Evolutionary conservation across 2,113 vertebrate species (phyloP), one percentile per base, ranked within the genome.

Genomic region (Microcebus murinus): DNA sequence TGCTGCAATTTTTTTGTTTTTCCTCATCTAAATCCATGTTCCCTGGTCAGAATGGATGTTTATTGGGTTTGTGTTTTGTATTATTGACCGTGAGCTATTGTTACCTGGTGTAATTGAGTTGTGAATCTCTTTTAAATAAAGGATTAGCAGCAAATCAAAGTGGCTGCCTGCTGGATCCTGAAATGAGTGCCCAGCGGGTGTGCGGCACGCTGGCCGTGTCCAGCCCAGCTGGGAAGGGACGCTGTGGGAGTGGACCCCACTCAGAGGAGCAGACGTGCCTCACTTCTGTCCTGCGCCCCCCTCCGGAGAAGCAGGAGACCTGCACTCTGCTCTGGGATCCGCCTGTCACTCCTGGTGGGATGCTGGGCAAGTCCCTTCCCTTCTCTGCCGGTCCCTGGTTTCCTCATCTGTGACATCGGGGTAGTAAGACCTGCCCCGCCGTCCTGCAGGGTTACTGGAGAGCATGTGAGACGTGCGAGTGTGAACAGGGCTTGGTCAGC

Each of bases 71-170:
- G 73, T 0, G 13, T 95, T 97, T 95, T 96, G 57, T 96, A 71
- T 97, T 98, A 97, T 96, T 90, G 96, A 97, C 98, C 94, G 89
- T 67, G 86, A 93, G 79, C 96, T 91, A 95, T 96, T 96, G 94
- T 96, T 95, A 96, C 82, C 95, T 93, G 94, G 85, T 91, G 93
- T 96, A 95, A 96, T 96, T 96, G 97, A 93, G 82, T 95, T 95
- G 96, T 89, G 97, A 96, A 96, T 97, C 92, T 96, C 96, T 96
- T 97, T 93, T 59, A 97, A 97, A 96, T 96, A 97, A 97, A 96
- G 92, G 93, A 97, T 97, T 94, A 97, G 93, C 90, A 90, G 88
- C 90, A 87, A 94, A 95, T 97, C 96, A 96, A 90, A 81, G 96
- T 61, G 86, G 79, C 63, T 80, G 91, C 86, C 85, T 91, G 96